Evolutionary conservation across 2,113 vertebrate species (phyloP).

Genomic region (Grallaria varia): DNA sequence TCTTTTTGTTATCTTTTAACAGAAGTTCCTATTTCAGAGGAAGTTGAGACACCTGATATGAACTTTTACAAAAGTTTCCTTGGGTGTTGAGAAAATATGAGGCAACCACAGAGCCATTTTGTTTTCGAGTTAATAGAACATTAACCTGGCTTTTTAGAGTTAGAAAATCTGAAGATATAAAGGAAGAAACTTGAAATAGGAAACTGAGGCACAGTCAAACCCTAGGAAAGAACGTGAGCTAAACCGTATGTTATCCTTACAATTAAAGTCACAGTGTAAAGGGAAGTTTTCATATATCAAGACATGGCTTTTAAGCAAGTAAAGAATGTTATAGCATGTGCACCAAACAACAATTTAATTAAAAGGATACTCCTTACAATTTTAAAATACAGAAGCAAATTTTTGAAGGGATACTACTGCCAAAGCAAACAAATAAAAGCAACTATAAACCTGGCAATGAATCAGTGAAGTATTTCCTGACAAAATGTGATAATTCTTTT

Average conservation of each 20-base stretch:
- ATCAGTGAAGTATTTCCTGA: constrained; percentile 22
- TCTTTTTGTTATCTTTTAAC: not conserved
- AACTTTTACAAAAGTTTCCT: not conserved
- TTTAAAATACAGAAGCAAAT: constrained; percentile 47
- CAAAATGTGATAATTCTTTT: constrained; percentile 14
- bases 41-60: not conserved
- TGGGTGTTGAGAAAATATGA: not conserved
- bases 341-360: constrained; percentile 19
- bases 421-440: constrained; percentile 28
- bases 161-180: not conserved
- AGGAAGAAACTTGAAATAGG: not conserved
- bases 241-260: not conserved
- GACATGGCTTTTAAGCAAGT: constrained; percentile 6
- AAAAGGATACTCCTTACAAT: constrained; percentile 20
- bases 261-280: not conserved
- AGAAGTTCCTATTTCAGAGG: not conserved
- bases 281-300: not conserved
- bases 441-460: constrained; percentile 10
- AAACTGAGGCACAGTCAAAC: not conserved
- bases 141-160: not conserved
- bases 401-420: not conserved
- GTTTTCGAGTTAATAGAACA: not conserved
- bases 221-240: not conserved
- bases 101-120: not conserved
- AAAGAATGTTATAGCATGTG: not conserved